phyloP scores from a whole-genome alignment of 2,797 vertebrate genomes.

The Diglossa cyanea region DNA sequence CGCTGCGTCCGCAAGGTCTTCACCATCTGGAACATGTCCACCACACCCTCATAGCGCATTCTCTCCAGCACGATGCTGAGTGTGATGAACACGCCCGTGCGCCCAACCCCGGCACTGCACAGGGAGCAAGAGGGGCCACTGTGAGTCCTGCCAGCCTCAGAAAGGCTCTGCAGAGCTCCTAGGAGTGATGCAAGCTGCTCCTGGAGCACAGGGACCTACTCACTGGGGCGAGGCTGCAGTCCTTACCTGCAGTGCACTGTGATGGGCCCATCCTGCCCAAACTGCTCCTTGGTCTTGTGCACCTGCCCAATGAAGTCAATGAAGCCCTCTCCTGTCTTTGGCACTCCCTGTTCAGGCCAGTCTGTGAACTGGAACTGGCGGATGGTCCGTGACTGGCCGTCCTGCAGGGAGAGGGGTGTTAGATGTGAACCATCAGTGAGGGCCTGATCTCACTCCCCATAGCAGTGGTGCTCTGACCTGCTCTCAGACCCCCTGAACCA shows the following conservation, averaged over 20 bases:
- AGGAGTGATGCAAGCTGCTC: rapidly evolving
- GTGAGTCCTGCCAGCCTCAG: background rate
- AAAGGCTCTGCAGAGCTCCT: background rate
- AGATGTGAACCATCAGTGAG: rapidly evolving
- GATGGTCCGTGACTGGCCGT: conserved; percentile 95
- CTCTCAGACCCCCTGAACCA: background rate
- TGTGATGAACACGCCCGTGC: conserved; percentile 94
- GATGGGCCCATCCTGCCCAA: conserved; percentile 96
- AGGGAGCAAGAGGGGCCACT: background rate
- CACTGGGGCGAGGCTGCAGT: background rate
- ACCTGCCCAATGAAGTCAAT: conserved; percentile 98
- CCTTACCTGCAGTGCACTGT: conserved; percentile 94
- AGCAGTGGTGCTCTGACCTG: background rate
- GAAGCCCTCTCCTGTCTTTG: conserved; percentile 94
- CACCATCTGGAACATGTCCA: conserved; percentile 97
- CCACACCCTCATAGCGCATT: conserved; percentile 94
- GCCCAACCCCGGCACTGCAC: conserved; percentile 90
- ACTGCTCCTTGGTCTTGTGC: conserved; percentile 99
- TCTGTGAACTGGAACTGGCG: conserved; percentile 98
- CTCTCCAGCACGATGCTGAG: conserved; percentile 95
- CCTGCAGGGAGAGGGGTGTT: conserved; percentile 70
- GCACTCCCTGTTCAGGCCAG: conserved; percentile 98
- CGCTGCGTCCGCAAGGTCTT: conserved; percentile 94
- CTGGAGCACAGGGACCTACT: background rate
- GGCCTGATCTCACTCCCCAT: background rate